Conservation (phyloP, 1,140 invertebrate genomes). For the Neodiprion pinetum region DNA sequence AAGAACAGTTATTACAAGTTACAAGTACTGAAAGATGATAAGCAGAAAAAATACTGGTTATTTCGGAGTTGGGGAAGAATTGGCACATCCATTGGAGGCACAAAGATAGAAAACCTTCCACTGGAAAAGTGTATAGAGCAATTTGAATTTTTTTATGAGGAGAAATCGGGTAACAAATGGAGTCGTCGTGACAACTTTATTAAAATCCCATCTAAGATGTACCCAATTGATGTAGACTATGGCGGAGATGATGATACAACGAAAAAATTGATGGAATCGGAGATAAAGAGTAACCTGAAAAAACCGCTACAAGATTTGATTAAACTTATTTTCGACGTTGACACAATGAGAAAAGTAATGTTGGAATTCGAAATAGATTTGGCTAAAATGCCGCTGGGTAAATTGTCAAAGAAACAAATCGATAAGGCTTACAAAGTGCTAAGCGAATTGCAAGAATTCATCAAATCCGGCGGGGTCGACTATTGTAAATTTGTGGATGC, state of each 20-base stretch:
- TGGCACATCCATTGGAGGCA: conserved; percentile 86
- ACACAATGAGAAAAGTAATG: conserved; percentile 91
- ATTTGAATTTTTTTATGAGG: conserved; percentile 78
- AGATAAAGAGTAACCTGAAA: conserved; percentile 73
- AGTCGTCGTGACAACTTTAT: conserved; percentile 71
- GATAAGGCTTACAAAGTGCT: conserved; percentile 85
- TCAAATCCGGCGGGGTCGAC: conserved; percentile 63
- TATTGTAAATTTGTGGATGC: conserved; percentile 76
- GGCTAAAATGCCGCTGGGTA: conserved; percentile 97
- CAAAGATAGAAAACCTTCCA: conserved; percentile 72
- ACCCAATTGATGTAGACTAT: conserved; percentile 92
- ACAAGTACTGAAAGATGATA: conserved; percentile 86
- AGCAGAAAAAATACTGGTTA: conserved; percentile 74
- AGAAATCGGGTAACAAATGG: conserved; percentile 90
- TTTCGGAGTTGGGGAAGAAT: conserved; percentile 95
- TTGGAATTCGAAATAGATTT: conserved; percentile 95
- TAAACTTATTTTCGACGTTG: conserved; percentile 88
- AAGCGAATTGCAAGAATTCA: conserved; percentile 75
- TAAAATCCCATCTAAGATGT: conserved; percentile 84
- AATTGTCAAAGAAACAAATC: conserved; percentile 92
- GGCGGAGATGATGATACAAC: conserved; percentile 63
- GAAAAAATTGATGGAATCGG: conserved; percentile 43
- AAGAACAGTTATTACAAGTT: conserved; percentile 97
- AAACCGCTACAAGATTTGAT: conserved; percentile 85
- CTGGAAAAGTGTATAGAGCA: conserved; percentile 68